Conservation (phyloP, 2,113 vertebrate genomes). For the Hemichromis elongatus region DNA sequence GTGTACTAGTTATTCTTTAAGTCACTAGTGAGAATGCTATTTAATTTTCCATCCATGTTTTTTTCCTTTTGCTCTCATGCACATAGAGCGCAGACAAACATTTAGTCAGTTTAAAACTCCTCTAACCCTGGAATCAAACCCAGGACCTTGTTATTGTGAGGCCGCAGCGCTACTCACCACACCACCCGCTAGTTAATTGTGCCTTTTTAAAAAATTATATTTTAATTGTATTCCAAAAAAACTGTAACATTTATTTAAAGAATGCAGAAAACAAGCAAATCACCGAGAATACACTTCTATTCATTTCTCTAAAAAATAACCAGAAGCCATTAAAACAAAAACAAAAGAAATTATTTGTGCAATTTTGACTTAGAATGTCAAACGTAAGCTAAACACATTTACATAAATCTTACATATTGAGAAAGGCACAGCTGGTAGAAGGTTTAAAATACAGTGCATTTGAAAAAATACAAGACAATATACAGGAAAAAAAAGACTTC, state of each 20-base stretch:
- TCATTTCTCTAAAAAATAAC: conserved; percentile 73
- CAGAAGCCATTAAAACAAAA: conserved; percentile 67
- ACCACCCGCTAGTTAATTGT: not conserved
- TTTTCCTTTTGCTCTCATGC: no score
- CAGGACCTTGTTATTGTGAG: not conserved
- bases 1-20: conserved; percentile 14
- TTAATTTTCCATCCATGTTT: not conserved
- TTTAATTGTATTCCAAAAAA: conserved; percentile 59
- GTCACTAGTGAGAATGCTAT: conserved; percentile 21
- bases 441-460: conserved; percentile 79
- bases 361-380: conserved; percentile 70
- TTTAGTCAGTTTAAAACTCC: no score
- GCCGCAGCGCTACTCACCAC: not conserved
- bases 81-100: no score
- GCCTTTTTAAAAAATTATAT: not conserved
- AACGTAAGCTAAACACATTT: conserved; percentile 85
- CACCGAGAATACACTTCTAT: conserved; percentile 68
- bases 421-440: conserved; percentile 93
- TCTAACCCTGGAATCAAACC: not conserved
- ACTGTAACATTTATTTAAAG: conserved; percentile 51
- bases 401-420: conserved; percentile 78
- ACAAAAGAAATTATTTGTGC: conserved; percentile 71
- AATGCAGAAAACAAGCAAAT: conserved; percentile 80
- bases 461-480: conserved; percentile 66
- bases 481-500: conserved; percentile 42